Evolutionary conservation across 1,140 invertebrate species (phyloP).

Genomic region (Saccostrea glomerata): DNA sequence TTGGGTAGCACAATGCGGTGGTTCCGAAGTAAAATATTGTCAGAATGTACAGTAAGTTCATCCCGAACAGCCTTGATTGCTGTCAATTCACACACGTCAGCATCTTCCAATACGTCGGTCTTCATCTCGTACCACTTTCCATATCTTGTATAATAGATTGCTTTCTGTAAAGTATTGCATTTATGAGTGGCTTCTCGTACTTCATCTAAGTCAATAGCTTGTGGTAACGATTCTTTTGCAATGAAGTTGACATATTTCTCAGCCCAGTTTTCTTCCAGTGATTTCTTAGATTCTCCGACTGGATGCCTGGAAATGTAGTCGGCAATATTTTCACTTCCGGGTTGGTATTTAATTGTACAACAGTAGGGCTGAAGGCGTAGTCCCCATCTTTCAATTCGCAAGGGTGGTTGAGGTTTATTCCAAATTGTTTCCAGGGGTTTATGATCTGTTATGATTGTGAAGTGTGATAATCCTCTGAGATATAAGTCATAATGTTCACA

Average conservation of each 20-base stretch:
- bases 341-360: conserved; percentile 41
- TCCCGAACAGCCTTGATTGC: conserved; percentile 25
- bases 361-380: conserved; percentile 58
- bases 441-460: conserved; percentile 76
- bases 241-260: too few relatives aligned
- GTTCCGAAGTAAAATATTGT: conserved; percentile 44
- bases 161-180: not conserved
- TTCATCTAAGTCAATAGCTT: too few relatives aligned
- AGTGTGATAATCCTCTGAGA: conserved; percentile 73
- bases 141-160: not conserved
- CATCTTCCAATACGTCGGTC: too few relatives aligned
- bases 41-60: conserved; percentile 30
- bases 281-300: too few relatives aligned
- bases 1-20: conserved; percentile 44
- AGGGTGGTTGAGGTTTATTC: conserved; percentile 52
- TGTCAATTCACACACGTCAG: conserved; percentile 10
- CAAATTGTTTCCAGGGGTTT: conserved; percentile 69
- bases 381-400: conserved; percentile 63
- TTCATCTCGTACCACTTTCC: too few relatives aligned
- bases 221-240: too few relatives aligned
- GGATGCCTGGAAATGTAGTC: too few relatives aligned
- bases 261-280: too few relatives aligned
- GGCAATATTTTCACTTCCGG: conserved; percentile 33
- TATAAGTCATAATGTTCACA: conserved; percentile 77
- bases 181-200: not conserved